Evolutionary conservation across 2,888 invertebrate genomes (phyloP).

Genomic region (Ectobius pallidus): DNA sequence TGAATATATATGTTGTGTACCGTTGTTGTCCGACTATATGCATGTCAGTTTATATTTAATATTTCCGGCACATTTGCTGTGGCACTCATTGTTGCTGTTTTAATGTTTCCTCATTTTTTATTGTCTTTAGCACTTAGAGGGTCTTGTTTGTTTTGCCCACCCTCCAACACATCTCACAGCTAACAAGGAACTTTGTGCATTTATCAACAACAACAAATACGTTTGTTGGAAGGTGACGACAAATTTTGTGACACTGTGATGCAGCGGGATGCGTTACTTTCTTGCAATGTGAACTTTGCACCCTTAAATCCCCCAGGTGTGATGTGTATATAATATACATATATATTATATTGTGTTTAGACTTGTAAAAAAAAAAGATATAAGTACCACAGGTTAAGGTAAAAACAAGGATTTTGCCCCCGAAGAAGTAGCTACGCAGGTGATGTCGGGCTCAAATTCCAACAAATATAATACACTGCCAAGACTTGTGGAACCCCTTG

Average conservation of each 20-base stretch:
- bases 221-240: too few species aligned
- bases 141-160: too few species aligned
- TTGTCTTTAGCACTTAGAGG: too few species aligned
- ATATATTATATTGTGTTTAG: background rate
- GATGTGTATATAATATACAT: background rate
- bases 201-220: too few species aligned
- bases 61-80: too few species aligned
- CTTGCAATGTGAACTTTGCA: background rate
- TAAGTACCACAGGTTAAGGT: conserved; percentile 9
- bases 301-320: background rate
- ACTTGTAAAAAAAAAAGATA: background rate
- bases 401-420: background rate
- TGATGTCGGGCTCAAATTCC: conserved; percentile 5
- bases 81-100: too few species aligned
- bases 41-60: too few species aligned
- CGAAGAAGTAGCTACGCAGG: background rate
- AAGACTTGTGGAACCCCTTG: conserved; percentile 33
- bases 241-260: background rate
- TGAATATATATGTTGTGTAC: too few species aligned
- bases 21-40: too few species aligned
- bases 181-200: too few species aligned
- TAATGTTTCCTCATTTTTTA: too few species aligned
- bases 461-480: conserved; percentile 33
- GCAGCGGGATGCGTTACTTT: background rate
- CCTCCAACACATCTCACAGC: too few species aligned